A percentile compares a stretch with the other conserved stretches of the same genome.
Conservation (phyloP, 2,888 invertebrate genomes). For the Cephalotes varians region DNA sequence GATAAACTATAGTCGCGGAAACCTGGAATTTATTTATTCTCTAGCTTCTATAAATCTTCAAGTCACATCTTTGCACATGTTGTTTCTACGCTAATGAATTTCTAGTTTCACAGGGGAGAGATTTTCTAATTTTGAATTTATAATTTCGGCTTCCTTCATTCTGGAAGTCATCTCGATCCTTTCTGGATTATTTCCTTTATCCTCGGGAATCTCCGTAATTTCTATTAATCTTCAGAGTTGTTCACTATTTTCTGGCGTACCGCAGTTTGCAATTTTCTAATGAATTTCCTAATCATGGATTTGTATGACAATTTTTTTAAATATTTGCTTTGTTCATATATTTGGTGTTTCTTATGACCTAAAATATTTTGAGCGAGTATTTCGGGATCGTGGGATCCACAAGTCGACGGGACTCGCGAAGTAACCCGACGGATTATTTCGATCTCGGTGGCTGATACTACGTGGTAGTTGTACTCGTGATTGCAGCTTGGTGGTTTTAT, state of each 20-base stretch:
- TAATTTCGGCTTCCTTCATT: background rate
- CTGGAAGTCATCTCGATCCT: background rate
- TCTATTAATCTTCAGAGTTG: background rate
- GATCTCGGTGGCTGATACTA: slow-evolving; percentile 30
- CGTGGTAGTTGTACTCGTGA: slow-evolving; percentile 12
- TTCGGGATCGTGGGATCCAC: background rate
- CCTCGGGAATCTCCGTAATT: background rate
- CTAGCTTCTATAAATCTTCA: slow-evolving; percentile 15
- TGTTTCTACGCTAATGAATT: slow-evolving; percentile 23
- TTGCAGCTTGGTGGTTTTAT: slow-evolving; percentile 47
- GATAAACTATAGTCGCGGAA: slow-evolving; percentile 28
- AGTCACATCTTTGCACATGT: background rate
- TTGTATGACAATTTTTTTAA: background rate
- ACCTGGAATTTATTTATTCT: slow-evolving; percentile 13
- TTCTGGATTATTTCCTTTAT: background rate
- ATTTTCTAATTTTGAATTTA: slow-evolving; percentile 25
- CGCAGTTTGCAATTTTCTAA: background rate
- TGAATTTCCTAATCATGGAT: background rate
- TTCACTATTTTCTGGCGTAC: background rate
- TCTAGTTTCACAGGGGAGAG: background rate
- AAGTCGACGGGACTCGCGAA: slow-evolving; percentile 9
- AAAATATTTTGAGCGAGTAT: background rate
- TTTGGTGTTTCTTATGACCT: background rate
- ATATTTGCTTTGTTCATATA: background rate
- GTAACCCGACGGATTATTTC: slow-evolving; percentile 42